Evolutionary conservation across 2,113 vertebrate genomes (phyloP), one percentile per base, ranked within the genome.

Genomic region (Taxidea taxus): DNA sequence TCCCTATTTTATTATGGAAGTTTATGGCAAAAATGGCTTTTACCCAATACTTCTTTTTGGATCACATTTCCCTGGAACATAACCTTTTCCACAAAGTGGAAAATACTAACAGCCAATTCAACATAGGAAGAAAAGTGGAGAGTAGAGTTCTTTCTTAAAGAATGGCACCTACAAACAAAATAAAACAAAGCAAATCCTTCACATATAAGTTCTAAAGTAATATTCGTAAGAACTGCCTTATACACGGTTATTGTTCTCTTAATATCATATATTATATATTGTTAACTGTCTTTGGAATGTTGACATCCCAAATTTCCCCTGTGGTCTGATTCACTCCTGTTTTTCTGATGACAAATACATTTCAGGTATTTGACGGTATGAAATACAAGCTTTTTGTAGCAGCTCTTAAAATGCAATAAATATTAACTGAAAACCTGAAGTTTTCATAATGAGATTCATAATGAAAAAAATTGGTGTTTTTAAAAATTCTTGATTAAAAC

Each of bases 11-110:
- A 75, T 87, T 51, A 72, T 92, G 70, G 21, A 75, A 70, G 16
- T 2, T 95, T 97, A 82, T 86, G 31, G 39, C 62, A 44, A 93
- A 82, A 92, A 95, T 85, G 21, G 7, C 42, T 75, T 95, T 93
- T 68, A 42, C 68, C 6, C 12, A 84, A 20, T 12, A 75, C 31
- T 89, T 72, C 42, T 47, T 84, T 96, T 80, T 81, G 37, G 51
- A 56, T 23, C 10, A 78, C 56, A 78, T 92, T 92, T 88, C 90
- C 14, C 44, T 77, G 54, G 37, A 92, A 44, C 66, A 89, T 90
- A 97, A 93, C 7, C 3, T 82, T 96, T 90, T 94, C 25, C 29
- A 93, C 37, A 91, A 93, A 88, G 66, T 72, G n/a, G 84, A 95
- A 91, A 94, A 80, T 84, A 96, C 27, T 14, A 39, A 49, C 58